Conservation (phyloP, 2,797 vertebrate genomes). For the Neomorphus geoffroyi region DNA sequence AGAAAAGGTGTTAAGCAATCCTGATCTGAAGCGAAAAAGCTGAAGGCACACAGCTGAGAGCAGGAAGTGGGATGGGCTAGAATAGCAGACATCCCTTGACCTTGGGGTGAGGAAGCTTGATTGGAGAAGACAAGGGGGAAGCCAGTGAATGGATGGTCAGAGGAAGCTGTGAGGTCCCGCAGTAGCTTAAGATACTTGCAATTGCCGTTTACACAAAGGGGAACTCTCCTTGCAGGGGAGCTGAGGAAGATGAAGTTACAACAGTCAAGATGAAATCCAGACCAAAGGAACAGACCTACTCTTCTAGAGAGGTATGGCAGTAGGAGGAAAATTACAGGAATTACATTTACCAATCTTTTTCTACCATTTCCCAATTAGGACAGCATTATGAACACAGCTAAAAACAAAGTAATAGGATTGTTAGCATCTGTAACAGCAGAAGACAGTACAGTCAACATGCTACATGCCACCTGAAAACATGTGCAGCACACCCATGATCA, state of each 20-base stretch:
- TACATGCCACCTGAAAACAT: rapidly evolving
- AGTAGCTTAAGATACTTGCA: neutral
- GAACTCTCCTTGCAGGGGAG: neutral
- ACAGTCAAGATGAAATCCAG: neutral
- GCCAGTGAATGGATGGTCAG: neutral
- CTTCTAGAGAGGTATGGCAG: neutral
- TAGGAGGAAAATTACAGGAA: neutral
- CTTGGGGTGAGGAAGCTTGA: neutral
- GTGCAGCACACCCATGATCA: neutral
- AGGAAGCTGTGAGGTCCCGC: neutral
- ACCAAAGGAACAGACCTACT: neutral
- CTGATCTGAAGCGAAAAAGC: too few relatives aligned
- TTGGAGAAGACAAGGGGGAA: neutral
- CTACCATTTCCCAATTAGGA: neutral
- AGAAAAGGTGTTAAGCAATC: neutral
- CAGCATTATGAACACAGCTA: neutral
- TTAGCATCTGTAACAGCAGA: neutral
- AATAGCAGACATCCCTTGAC: neutral
- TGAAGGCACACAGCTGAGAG: neutral
- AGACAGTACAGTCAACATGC: neutral
- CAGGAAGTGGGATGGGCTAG: conserved; percentile 6
- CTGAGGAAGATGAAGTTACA: neutral
- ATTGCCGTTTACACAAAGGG: neutral
- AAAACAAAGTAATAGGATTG: neutral
- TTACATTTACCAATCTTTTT: neutral